Evolutionary conservation across 1,140 invertebrate genomes (phyloP).

Genomic region (Euwallacea fornicatus): DNA sequence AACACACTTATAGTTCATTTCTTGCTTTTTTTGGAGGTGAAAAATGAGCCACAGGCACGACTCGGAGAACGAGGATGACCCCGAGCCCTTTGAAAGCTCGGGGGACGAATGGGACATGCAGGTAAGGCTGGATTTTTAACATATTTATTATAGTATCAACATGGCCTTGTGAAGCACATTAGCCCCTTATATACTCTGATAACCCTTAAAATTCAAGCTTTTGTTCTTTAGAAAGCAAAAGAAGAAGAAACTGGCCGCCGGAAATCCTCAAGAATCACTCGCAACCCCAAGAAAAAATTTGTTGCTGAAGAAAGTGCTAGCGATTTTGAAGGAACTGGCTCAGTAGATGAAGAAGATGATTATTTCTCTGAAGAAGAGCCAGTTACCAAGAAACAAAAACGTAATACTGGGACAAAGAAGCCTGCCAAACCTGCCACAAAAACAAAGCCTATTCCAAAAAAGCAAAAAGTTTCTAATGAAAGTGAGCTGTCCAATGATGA

Average conservation of each 20-base stretch:
- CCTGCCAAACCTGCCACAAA: conserved; percentile 2
- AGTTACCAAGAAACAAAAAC: conserved; percentile 23
- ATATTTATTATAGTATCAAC: background rate
- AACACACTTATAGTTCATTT: too few species aligned
- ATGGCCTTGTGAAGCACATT: too few species aligned
- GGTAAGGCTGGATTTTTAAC: conserved; percentile 18
- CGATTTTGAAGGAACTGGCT: conserved; percentile 15
- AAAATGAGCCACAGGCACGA: conserved; percentile 40
- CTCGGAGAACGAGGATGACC: conserved; percentile 51
- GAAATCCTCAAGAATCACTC: conserved; percentile 27
- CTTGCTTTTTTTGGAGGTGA: conserved; percentile 11
- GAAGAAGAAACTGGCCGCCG: conserved; percentile 15
- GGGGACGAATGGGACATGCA: conserved; percentile 49
- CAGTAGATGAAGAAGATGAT: conserved; percentile 20
- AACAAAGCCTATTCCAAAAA: conserved; percentile 7
- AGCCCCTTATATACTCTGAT: background rate
- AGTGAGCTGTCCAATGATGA: conserved; percentile 26
- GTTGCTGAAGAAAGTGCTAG: conserved; percentile 31
- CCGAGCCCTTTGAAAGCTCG: conserved; percentile 49
- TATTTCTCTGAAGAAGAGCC: conserved; percentile 27
- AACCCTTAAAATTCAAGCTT: background rate
- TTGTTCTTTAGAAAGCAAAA: conserved; percentile 23
- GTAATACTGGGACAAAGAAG: conserved; percentile 4
- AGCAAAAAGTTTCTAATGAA: conserved; percentile 26
- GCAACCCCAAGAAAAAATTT: conserved; percentile 25